Percentiles rank a stretch among this genome's conserved stretches.
Evolutionary conservation across 53 echinoderm and acorn worm species (phyloP).

Genomic region (Arbacia lixula): DNA sequence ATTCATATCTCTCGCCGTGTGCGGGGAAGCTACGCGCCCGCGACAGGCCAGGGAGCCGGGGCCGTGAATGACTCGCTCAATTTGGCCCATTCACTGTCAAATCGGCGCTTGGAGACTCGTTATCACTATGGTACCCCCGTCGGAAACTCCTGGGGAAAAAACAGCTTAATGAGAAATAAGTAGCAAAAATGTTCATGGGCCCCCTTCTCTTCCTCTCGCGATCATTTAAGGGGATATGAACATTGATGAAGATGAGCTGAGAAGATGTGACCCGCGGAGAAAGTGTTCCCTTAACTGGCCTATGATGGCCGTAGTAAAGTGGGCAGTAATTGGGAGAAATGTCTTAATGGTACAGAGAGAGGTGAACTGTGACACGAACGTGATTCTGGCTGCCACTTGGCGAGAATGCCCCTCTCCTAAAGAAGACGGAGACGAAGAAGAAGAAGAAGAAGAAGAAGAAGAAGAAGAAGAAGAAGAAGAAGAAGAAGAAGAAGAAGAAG

Average conservation of each 20-base stretch:
- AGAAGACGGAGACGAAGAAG: background rate
- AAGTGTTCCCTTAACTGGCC: conserved; percentile 2
- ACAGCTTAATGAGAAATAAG: background rate
- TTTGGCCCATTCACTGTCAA: conserved; percentile 42
- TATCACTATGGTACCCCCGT: background rate
- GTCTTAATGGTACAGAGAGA: background rate
- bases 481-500: background rate
- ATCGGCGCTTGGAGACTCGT: conserved; percentile 57
- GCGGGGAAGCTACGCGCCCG: conserved; percentile 21
- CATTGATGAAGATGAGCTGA: background rate
- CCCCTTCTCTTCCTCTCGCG: background rate
- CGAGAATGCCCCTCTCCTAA: too few relatives aligned
- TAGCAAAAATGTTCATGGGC: background rate
- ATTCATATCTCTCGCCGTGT: background rate
- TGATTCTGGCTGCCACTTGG: too few relatives aligned
- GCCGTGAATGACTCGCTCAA: conserved; percentile 49
- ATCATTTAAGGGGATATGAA: background rate
- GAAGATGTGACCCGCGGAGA: background rate
- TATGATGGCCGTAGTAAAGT: conserved; percentile 8
- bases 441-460: background rate
- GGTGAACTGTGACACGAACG: conserved; percentile 21
- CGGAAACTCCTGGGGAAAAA: background rate
- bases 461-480: background rate
- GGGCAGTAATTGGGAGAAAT: conserved; percentile 8
- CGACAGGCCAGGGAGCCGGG: conserved; percentile 16